Conservation (phyloP, 1,140 invertebrate genomes). For the Spodoptera frugiperda region DNA sequence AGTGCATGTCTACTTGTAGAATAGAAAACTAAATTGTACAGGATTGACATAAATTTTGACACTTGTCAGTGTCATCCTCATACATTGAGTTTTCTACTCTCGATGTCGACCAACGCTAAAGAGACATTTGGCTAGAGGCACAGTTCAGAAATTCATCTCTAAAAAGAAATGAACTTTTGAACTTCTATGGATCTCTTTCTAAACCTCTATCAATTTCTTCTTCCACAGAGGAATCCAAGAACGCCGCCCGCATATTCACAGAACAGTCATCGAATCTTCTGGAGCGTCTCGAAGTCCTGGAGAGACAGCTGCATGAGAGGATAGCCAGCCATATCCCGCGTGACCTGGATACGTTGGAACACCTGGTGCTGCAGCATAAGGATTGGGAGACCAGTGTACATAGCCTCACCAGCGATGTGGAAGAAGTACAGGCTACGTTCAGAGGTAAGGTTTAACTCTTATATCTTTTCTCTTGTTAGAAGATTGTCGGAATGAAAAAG, state of each 20-base stretch:
- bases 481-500: no score
- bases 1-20: no score
- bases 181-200: no score
- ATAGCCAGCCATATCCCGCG: slow-evolving; percentile 93
- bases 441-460: slow-evolving; percentile 80
- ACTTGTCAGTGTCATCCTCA: no score
- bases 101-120: no score
- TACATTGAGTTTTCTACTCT: no score
- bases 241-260: slow-evolving; percentile 94
- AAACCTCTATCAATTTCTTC: slow-evolving; percentile 5
- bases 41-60: no score
- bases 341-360: slow-evolving; percentile 94
- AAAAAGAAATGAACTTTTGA: no score
- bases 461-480: no score
- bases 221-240: slow-evolving; percentile 93
- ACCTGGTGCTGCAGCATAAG: slow-evolving; percentile 95
- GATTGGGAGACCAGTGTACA: slow-evolving; percentile 93
- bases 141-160: no score
- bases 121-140: no score
- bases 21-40: no score
- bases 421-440: slow-evolving; percentile 93
- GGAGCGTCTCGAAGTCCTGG: slow-evolving; percentile 93
- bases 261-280: slow-evolving; percentile 94
- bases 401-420: slow-evolving; percentile 92
- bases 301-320: slow-evolving; percentile 92